Evolutionary conservation across 1,140 invertebrate genomes (phyloP).

Genomic region (Scaptomyza hsui): DNA sequence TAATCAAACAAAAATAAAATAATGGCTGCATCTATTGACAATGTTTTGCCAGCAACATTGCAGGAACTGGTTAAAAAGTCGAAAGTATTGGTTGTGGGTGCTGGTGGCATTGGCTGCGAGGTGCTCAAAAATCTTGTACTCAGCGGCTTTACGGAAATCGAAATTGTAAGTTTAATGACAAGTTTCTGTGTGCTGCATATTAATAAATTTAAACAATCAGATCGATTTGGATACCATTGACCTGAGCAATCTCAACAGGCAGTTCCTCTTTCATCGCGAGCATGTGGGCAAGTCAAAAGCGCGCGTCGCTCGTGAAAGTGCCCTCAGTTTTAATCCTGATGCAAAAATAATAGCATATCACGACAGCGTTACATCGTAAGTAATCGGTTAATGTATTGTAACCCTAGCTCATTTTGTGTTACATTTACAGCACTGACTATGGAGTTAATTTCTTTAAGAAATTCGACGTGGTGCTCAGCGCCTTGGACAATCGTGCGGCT

Average conservation of each 20-base stretch:
- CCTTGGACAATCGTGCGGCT: conserved; percentile 97
- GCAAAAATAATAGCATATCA: conserved; percentile 95
- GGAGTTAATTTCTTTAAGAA: conserved; percentile 96
- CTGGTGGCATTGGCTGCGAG: conserved; percentile 99
- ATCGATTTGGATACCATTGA: conserved; percentile 99
- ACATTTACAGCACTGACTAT: conserved; percentile 92
- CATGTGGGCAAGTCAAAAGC: conserved; percentile 99
- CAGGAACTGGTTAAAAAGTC: conserved; percentile 86
- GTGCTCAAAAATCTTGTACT: conserved; percentile 98
- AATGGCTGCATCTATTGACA: conserved; percentile 88
- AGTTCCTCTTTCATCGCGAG: conserved; percentile 98
- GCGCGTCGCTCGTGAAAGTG: conserved; percentile 94
- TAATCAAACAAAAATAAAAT: conserved; percentile 11
- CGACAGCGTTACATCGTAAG: conserved; percentile 95
- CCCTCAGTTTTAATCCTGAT: conserved; percentile 94
- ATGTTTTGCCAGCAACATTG: conserved; percentile 87
- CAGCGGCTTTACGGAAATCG: conserved; percentile 96
- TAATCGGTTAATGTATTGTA: neutral
- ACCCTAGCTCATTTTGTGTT: neutral
- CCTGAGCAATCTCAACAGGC: conserved; percentile 99
- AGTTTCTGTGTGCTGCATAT: conserved; percentile 11
- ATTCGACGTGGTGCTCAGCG: conserved; percentile 97
- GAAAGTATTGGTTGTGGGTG: conserved; percentile 95
- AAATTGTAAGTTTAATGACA: conserved; percentile 90
- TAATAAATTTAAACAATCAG: conserved; percentile 85